Percentiles rank a stretch among this genome's conserved stretches.
phyloP scores from a whole-genome alignment of 2,797 vertebrate species.

The Onychomys torridus region DNA sequence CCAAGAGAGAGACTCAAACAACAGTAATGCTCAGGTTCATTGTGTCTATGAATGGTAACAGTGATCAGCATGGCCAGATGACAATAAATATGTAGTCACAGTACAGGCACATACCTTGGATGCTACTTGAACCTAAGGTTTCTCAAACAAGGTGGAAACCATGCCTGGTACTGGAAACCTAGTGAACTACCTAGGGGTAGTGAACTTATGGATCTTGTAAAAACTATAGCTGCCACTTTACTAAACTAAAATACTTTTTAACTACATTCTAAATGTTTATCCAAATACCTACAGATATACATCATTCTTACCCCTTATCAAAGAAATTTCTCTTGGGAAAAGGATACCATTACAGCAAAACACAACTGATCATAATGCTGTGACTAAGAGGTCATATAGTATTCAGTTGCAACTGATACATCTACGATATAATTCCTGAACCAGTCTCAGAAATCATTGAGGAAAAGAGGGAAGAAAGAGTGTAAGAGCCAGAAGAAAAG shows the following conservation, averaged over 20 bases:
- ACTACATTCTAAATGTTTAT: not conserved
- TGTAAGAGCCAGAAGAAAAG: too few species aligned
- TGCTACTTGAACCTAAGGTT: not conserved
- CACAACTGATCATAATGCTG: too few species aligned
- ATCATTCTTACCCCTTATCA: not conserved
- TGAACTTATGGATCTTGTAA: not conserved
- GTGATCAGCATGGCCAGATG: not conserved
- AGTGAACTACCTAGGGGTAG: not conserved
- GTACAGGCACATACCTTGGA: not conserved
- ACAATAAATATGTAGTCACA: not conserved
- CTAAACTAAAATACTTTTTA: not conserved
- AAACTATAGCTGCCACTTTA: not conserved
- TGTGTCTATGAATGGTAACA: not conserved
- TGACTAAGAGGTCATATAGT: too few species aligned
- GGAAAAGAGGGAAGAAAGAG: too few species aligned
- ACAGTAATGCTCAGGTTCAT: not conserved
- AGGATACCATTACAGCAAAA: too few species aligned
- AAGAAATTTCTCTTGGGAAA: not conserved
- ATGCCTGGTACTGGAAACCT: not conserved
- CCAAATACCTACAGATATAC: not conserved
- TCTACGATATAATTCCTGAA: too few species aligned
- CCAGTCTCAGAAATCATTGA: too few species aligned
- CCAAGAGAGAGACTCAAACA: not conserved
- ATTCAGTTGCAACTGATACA: too few species aligned
- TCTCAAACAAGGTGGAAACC: not conserved